Percentiles rank a stretch among this genome's conserved stretches.
Evolutionary conservation across 2,888 invertebrate genomes (phyloP).

Genomic region (Electrophaes corylata): DNA sequence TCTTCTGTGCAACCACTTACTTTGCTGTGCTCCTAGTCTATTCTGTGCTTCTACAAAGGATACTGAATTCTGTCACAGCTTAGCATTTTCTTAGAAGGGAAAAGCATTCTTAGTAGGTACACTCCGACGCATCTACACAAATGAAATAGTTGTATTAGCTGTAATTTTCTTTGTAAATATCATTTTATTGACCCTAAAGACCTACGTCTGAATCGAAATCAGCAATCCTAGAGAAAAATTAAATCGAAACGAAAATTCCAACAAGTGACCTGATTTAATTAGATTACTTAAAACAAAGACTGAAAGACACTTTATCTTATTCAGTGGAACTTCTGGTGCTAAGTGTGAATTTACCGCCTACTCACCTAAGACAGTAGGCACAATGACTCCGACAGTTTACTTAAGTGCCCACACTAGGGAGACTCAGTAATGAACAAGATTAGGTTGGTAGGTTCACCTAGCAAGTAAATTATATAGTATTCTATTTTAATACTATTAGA

Average conservation of each 20-base stretch:
- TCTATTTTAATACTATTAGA: too few relatives aligned
- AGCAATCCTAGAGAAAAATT: too few relatives aligned
- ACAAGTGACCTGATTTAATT: constrained; percentile 11
- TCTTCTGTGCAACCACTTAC: background rate
- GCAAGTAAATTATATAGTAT: too few relatives aligned
- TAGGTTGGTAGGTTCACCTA: background rate
- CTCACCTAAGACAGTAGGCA: constrained; percentile 11
- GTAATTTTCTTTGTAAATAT: too few relatives aligned
- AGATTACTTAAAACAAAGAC: constrained; percentile 30
- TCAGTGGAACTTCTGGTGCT: constrained; percentile 22
- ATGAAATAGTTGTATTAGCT: too few relatives aligned
- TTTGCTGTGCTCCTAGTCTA: background rate
- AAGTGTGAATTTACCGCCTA: constrained; percentile 31
- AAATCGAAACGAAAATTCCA: constrained; percentile 3
- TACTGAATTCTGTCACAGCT: background rate
- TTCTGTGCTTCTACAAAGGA: background rate
- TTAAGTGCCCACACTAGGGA: constrained; percentile 5
- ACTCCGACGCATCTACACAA: too few relatives aligned
- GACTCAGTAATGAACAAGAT: background rate
- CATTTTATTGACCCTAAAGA: too few relatives aligned
- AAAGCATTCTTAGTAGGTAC: background rate
- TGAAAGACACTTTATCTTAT: constrained; percentile 23
- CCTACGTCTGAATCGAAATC: too few relatives aligned
- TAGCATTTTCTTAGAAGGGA: too few relatives aligned
- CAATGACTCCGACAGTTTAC: constrained; percentile 12